Conservation (phyloP, 2,797 vertebrate species). For the Oceanodroma leucorhoa region DNA sequence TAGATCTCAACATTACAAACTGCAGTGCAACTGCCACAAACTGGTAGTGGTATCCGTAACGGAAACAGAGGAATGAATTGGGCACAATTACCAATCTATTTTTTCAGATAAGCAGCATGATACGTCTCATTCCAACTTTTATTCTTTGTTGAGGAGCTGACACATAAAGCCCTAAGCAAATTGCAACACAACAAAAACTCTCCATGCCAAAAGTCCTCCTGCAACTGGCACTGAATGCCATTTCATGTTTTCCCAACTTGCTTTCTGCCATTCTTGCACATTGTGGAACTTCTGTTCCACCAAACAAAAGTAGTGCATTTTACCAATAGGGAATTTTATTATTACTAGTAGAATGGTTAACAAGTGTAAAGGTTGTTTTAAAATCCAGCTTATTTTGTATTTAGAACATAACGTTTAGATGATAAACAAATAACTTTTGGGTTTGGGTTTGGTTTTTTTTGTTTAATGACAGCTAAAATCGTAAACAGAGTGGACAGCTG, state of each 20-base stretch:
- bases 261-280: neutral
- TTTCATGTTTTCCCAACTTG: too few relatives aligned
- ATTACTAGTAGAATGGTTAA: neutral
- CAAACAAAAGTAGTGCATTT: neutral
- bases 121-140: neutral
- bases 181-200: too few relatives aligned
- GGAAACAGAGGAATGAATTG: neutral
- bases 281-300: neutral
- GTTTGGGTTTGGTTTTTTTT: neutral
- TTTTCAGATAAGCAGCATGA: neutral
- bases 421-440: neutral
- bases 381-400: neutral
- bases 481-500: neutral
- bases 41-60: accelerated
- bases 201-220: too few relatives aligned
- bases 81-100: neutral
- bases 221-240: too few relatives aligned
- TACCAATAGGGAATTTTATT: neutral
- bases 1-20: neutral
- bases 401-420: neutral
- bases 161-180: too few relatives aligned
- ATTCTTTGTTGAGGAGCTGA: too few relatives aligned
- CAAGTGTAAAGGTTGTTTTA: neutral
- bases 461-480: neutral
- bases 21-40: neutral